These are phyloP conservation scores for Rhineura floridana DNA, from an alignment of 2,113 vertebrate species.

Conservation along the genomic window DNA sequence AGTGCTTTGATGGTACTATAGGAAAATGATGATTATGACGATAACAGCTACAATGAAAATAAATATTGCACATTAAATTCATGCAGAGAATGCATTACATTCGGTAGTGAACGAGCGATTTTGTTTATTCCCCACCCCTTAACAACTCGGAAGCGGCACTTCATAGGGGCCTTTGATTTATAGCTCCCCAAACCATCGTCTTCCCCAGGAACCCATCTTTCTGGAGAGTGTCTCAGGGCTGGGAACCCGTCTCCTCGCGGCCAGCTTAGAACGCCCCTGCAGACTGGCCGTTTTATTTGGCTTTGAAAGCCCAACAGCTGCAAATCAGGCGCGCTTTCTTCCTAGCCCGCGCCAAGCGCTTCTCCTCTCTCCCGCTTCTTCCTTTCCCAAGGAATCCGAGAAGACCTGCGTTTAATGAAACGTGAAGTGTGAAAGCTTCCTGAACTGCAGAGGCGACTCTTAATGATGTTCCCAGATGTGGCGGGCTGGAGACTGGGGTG, in stretches of 20 bases:
- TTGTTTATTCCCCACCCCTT: background rate
- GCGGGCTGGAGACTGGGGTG: slow-evolving; percentile 35
- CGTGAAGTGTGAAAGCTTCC: slow-evolving; percentile 99
- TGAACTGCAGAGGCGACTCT: slow-evolving; percentile 79
- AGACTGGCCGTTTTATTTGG: background rate
- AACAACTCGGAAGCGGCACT: background rate
- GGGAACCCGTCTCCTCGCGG: background rate
- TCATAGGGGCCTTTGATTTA: background rate
- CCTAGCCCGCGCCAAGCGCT: background rate
- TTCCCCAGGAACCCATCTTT: background rate
- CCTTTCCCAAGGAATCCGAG: slow-evolving; percentile 88
- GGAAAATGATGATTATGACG: background rate
- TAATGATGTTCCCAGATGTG: slow-evolving; percentile 94
- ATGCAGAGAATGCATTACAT: background rate
- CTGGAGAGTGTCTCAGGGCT: background rate
- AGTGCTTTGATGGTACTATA: too few relatives aligned
- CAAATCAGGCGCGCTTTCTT: background rate
- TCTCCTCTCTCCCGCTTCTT: slow-evolving; percentile 22
- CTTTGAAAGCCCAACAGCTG: background rate
- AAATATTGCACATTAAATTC: background rate
- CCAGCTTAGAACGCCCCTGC: background rate
- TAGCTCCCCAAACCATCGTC: background rate
- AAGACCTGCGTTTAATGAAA: slow-evolving; percentile 92
- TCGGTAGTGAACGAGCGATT: background rate
- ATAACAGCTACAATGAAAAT: background rate